Conservation (phyloP, 2,797 vertebrate species). For the Tachyglossus aculeatus region DNA sequence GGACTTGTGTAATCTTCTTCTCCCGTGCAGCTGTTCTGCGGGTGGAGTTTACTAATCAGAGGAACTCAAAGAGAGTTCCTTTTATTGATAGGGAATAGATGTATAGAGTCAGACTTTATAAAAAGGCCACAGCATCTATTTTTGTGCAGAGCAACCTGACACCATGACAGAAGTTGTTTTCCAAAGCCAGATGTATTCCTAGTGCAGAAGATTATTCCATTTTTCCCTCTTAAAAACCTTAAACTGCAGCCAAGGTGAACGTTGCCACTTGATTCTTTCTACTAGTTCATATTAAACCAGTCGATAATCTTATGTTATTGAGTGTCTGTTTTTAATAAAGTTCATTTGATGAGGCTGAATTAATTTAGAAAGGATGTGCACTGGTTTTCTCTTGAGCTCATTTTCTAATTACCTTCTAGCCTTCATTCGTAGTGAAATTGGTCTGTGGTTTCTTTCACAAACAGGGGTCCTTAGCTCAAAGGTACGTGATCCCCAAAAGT, state of each 20-base stretch:
- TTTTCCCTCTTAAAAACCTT: constrained; percentile 12
- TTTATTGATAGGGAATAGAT: neutral
- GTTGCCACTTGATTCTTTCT: constrained; percentile 35
- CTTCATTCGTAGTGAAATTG: constrained; percentile 43
- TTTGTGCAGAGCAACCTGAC: neutral
- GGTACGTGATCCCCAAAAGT: constrained; percentile 38
- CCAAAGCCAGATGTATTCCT: constrained; percentile 5
- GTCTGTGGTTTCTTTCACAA: constrained; percentile 34
- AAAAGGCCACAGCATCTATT: neutral
- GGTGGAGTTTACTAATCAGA: neutral
- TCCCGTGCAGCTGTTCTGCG: neutral
- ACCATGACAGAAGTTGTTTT: constrained; percentile 7
- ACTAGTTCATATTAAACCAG: constrained; percentile 59
- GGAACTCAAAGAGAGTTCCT: neutral
- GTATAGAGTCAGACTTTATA: neutral
- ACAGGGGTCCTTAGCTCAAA: constrained; percentile 43
- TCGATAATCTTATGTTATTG: constrained; percentile 42
- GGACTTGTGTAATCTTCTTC: neutral
- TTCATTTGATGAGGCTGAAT: constrained; percentile 45
- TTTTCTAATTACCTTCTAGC: constrained; percentile 52
- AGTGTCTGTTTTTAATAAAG: constrained; percentile 57
- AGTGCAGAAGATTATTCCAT: constrained; percentile 7
- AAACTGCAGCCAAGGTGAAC: constrained; percentile 44
- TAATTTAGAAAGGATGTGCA: constrained; percentile 54
- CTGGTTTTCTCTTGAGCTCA: constrained; percentile 29